Percentiles rank a stretch among this genome's conserved stretches.
Conservation (phyloP, 2,797 vertebrate species). For the Saxicola maurus region DNA sequence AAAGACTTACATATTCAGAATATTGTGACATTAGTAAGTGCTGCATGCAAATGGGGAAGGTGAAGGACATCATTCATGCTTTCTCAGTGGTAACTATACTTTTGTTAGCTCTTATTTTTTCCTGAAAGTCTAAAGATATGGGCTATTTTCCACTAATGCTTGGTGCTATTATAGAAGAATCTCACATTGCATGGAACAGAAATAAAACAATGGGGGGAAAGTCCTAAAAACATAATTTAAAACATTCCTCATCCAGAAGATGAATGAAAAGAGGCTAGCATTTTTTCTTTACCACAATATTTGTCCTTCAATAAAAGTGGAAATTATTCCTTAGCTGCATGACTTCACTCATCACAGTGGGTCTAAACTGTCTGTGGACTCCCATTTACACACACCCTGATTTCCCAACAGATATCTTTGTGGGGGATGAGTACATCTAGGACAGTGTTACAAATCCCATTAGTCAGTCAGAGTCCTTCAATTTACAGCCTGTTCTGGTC, state of each 20-base stretch:
- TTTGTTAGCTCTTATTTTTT: background rate
- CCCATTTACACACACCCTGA: background rate
- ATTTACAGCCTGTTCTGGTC: background rate
- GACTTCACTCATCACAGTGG: background rate
- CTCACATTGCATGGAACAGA: background rate
- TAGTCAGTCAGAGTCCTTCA: background rate
- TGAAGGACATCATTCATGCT: background rate
- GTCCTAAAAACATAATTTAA: background rate
- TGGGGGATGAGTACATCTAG: background rate
- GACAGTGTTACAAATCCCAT: background rate
- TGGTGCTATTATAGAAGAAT: background rate
- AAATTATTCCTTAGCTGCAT: background rate
- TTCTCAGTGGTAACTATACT: background rate
- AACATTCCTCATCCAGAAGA: background rate
- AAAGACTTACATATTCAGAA: background rate
- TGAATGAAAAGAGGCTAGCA: background rate
- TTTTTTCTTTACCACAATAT: background rate
- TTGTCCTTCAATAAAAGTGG: background rate
- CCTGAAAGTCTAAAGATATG: background rate
- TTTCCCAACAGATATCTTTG: constrained; percentile 24
- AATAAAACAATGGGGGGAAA: background rate
- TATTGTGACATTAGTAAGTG: background rate
- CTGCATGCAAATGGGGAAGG: background rate
- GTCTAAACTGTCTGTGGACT: background rate
- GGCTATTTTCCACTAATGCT: background rate